Evolutionary conservation across 2,888 invertebrate species (phyloP).

Genomic region (Megastigmus dorsalis): DNA sequence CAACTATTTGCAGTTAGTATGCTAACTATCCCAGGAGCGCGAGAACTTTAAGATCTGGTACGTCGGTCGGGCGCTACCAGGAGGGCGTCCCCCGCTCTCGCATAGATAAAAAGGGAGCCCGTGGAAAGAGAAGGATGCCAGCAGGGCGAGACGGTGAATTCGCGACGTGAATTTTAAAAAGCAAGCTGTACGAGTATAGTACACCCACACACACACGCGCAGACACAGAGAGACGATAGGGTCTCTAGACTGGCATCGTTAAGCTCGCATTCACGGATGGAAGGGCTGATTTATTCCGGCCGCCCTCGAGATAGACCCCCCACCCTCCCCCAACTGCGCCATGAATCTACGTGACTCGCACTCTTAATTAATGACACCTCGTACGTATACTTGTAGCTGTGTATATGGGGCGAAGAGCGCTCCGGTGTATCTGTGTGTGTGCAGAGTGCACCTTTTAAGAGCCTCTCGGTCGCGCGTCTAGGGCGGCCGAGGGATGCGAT

Average conservation of each 20-base stretch:
- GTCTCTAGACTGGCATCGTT: not conserved
- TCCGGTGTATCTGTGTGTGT: too few relatives aligned
- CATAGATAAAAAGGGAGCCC: not conserved
- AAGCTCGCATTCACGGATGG: constrained; percentile 7
- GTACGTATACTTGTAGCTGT: too few relatives aligned
- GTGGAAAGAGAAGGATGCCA: too few relatives aligned
- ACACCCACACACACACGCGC: too few relatives aligned
- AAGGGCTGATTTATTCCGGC: constrained; percentile 15
- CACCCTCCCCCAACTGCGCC: not conserved
- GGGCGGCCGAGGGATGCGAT: too few relatives aligned
- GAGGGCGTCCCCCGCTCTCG: too few relatives aligned
- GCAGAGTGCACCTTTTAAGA: not conserved
- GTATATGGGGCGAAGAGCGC: too few relatives aligned
- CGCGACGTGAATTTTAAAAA: too few relatives aligned
- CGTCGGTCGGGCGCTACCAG: not conserved
- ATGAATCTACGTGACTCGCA: constrained; percentile 5
- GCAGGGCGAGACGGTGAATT: too few relatives aligned
- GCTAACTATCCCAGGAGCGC: constrained; percentile 3
- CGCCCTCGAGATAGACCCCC: not conserved
- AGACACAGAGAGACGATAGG: too few relatives aligned
- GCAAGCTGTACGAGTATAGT: too few relatives aligned
- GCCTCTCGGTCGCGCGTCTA: too few relatives aligned
- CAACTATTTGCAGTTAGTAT: constrained; percentile 7
- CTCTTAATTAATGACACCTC: constrained; percentile 31
- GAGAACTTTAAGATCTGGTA: constrained; percentile 18